Conservation (phyloP, 2,888 invertebrate species). For the Cancer borealis region DNA sequence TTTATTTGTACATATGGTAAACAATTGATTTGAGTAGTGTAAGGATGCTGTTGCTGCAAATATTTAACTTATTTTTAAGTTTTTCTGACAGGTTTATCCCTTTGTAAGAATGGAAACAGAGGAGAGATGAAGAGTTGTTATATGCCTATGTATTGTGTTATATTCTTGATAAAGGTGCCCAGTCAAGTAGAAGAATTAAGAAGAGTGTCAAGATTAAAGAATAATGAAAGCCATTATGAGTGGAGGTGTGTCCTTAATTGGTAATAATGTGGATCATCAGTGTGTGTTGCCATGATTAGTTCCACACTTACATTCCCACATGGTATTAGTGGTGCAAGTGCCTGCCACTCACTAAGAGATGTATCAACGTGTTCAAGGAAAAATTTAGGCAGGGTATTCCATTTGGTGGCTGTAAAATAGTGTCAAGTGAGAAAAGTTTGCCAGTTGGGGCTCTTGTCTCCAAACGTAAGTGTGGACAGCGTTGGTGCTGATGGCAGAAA, state of each 20-base stretch:
- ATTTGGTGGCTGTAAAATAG: background rate
- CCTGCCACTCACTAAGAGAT: background rate
- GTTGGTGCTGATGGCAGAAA: slow-evolving; percentile 52
- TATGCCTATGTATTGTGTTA: slow-evolving; percentile 49
- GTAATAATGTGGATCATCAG: slow-evolving; percentile 17
- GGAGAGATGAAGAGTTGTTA: slow-evolving; percentile 61
- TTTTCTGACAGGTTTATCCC: slow-evolving; percentile 75
- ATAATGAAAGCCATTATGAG: background rate
- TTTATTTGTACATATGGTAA: slow-evolving; percentile 55
- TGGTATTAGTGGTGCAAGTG: slow-evolving; percentile 14
- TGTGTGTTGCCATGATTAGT: background rate
- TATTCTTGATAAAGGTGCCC: slow-evolving; percentile 28
- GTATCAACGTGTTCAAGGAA: slow-evolving; percentile 41
- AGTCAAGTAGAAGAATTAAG: background rate
- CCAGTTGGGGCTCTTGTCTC: slow-evolving; percentile 22
- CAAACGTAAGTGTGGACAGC: slow-evolving; percentile 37
- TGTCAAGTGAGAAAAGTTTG: slow-evolving; percentile 21
- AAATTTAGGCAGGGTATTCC: slow-evolving; percentile 58
- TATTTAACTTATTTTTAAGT: slow-evolving; percentile 74
- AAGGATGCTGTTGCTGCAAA: slow-evolving; percentile 56
- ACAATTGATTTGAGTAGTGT: slow-evolving; percentile 50
- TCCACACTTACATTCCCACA: background rate
- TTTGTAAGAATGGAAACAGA: slow-evolving; percentile 67
- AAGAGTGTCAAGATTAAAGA: slow-evolving; percentile 31
- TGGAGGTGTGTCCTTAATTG: slow-evolving; percentile 18